Percentiles rank a stretch among this genome's conserved stretches.
Evolutionary conservation across 1,140 invertebrate species (phyloP).

Genomic region (Frieseomelitta varia): DNA sequence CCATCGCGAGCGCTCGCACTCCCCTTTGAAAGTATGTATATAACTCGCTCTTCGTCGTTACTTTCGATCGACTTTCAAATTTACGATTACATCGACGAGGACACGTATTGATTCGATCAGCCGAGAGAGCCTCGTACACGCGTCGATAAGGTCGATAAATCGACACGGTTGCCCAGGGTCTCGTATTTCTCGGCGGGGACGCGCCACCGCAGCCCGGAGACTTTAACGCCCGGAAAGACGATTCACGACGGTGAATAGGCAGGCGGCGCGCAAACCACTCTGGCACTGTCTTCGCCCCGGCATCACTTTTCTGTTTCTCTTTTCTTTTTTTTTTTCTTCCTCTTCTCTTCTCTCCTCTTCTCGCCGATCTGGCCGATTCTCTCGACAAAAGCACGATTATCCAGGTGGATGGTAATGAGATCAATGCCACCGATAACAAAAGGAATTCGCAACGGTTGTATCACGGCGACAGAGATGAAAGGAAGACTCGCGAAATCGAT

Average conservation of each 20-base stretch:
- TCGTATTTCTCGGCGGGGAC: constrained; percentile 7
- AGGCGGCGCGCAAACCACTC: not conserved
- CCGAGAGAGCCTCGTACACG: constrained; percentile 25
- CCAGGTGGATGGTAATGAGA: not conserved
- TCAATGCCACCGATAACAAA: too few relatives aligned
- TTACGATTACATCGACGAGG: constrained; percentile 20
- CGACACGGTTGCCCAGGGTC: constrained; percentile 19
- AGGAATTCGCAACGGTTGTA: constrained; percentile 5
- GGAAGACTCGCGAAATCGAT: constrained; percentile 25
- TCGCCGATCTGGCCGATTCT: too few relatives aligned
- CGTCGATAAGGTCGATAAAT: constrained; percentile 41
- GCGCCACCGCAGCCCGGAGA: constrained; percentile 47
- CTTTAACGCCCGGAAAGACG: constrained; percentile 59
- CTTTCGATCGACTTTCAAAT: constrained; percentile 53
- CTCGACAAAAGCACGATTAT: too few relatives aligned
- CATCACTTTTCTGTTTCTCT: not conserved
- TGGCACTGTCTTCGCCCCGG: not conserved
- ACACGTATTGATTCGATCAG: constrained; percentile 24
- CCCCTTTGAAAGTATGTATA: too few relatives aligned
- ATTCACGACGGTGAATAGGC: not conserved
- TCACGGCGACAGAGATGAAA: not conserved
- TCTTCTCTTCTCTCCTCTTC: not conserved
- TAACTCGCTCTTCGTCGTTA: constrained; percentile 7
- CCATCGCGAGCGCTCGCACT: too few relatives aligned
- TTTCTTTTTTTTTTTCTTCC: too few relatives aligned